Base-by-base conservation (phyloP, 92 coral and sea anemone genomes). In the Umimayanthus chanpuru region DNA sequence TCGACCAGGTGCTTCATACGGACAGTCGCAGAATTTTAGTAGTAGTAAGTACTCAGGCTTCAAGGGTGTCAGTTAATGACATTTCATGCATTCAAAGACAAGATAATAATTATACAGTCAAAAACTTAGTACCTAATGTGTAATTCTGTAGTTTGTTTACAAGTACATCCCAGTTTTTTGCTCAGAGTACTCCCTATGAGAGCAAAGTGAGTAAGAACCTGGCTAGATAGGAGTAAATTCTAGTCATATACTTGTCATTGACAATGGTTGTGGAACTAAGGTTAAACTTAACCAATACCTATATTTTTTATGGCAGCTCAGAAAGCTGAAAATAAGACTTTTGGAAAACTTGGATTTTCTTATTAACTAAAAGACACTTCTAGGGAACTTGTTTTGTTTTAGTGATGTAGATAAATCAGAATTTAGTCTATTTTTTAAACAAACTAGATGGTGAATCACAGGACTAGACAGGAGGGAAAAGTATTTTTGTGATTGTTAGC, bases 41-140 rank as follows among this genome's bases (percentile, higher is more conserved):
- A 89, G 78, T 80, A 90, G 85, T 84, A 88, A 87, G 66, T 94
- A 91, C 88, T 73, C 95, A 81, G 89, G 90, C 25, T 95, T 93
- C 41, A 95, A 95, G 88, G 96, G 98, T 49, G 77, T 95, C 23
- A 95, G 98, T 92, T 95, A 94, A 92, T 83, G 55, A 25, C 66
- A 44, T 67, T 41, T 65, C 26, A 14, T 65, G 4, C 39, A 30
- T 20, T 15, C 8, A 61, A 58, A 38, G 65, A 30, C 74, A 56
- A 30, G 73, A 61, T 8, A 32, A 56, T 64, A 32, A 56, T 64
- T 81, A 25, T 40, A n/a, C 55, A 82, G 43, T 43, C 38, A 40
- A 82, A 15, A 40, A 82, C 64, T n/a, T 41, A 12, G 10, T 3
- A 43, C 44, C 9, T 16, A 61, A 16, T 82, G 29, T 66, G 71